Evolutionary conservation across 2,113 vertebrate species (phyloP), one percentile per base, ranked within the genome.

Genomic region (Maccullochella peelii): DNA sequence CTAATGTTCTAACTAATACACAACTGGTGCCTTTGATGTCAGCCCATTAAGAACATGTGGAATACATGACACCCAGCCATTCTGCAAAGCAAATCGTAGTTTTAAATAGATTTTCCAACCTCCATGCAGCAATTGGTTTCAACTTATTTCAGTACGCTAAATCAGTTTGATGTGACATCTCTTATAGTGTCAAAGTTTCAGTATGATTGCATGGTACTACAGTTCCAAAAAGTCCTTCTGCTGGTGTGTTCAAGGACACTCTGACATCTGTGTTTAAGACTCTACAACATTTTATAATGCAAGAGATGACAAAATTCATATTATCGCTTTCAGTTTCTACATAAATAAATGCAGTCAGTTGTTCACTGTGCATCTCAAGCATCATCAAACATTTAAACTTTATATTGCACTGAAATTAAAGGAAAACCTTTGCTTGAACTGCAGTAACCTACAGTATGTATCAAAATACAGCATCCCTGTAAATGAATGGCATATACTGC

Each of bases 21-120:
- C 36, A 20, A 49, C 21, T 67, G 33, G 0, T 66, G 44, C 18
- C 21, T 75, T 36, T 59, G 38, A 33, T 55, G 67, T 61, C 25
- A 55, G 8, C 21, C 25, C 33, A 79, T 79, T 74, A 79, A 65
- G 12, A n/a, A 40, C 25, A 70, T 23, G 36, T 65, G 15, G 25
- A 44, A 54, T 68, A 30, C 36, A 42, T 44, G 9, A 54, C 36
- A 33, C 12, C 1, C 3, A 33, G 52, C 6, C 50, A 9, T 73
- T 77, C 49, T 18, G 21, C 21, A 42, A 54, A 68, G 44, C 9
- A 55, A 21, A 18, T 6, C 52, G 0, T 25, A 50, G 2, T 42
- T 73, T 74, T 9, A 21, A 69, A 79, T n/a, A 16, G 7, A 66
- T 62, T 61, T 79, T 21, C 5, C 15, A 15, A 4, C 40, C 5